A percentile compares a stretch with the other conserved stretches of the same genome.
Conservation (phyloP, 2,113 vertebrate species). For the Onychostoma macrolepis region DNA sequence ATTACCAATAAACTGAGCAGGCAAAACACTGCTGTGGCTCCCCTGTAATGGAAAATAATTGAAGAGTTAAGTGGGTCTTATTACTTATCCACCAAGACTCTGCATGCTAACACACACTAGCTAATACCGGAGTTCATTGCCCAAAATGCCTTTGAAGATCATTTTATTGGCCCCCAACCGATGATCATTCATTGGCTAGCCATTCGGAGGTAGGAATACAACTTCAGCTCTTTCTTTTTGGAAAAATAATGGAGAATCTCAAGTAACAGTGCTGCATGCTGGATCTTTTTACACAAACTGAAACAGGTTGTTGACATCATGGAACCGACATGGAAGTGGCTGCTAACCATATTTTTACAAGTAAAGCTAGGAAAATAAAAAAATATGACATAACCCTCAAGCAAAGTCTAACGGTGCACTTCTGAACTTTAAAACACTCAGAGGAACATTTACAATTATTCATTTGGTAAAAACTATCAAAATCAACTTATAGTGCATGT, state of each 20-base stretch:
- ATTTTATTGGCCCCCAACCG: conserved; percentile 88
- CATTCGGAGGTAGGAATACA: conserved; percentile 82
- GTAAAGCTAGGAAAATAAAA: neutral
- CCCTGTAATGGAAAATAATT: conserved; percentile 85
- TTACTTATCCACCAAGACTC: conserved; percentile 80
- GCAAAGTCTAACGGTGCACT: neutral
- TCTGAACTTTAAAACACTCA: neutral
- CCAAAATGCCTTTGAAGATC: conserved; percentile 86
- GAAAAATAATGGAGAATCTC: neutral
- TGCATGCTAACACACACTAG: conserved; percentile 66
- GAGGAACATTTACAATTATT: neutral
- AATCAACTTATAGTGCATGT: neutral
- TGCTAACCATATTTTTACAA: neutral
- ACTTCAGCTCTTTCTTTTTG: conserved; percentile 78
- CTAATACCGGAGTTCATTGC: conserved; percentile 79
- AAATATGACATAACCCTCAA: neutral
- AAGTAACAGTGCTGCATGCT: neutral
- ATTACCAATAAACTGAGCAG: conserved; percentile 82
- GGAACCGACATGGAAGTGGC: neutral
- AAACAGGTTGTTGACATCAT: neutral
- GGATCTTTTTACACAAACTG: neutral
- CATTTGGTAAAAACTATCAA: neutral
- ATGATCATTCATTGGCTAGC: conserved; percentile 89
- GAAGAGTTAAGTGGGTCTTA: conserved; percentile 84
- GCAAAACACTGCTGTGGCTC: conserved; percentile 76